These are phyloP conservation scores for Cephalopholis sonnerati DNA, from an alignment of 2,113 vertebrate species.

Conservation along the genomic window DNA sequence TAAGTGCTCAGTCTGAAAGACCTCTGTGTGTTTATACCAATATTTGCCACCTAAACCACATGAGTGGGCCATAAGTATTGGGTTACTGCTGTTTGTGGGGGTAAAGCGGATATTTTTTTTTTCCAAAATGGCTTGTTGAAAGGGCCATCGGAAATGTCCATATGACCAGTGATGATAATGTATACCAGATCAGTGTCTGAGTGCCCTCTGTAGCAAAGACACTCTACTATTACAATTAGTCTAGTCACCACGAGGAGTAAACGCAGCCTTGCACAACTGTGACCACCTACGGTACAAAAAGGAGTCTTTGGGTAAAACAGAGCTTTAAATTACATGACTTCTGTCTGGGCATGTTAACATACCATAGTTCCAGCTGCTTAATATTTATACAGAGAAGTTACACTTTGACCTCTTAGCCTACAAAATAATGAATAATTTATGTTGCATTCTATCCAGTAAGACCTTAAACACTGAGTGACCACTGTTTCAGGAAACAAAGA, in stretches of 20 bases:
- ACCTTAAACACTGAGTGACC: slow-evolving; percentile 24
- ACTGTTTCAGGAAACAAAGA: slow-evolving; percentile 45
- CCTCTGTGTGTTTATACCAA: slow-evolving; percentile 73
- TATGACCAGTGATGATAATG: slow-evolving; percentile 74
- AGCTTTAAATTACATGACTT: slow-evolving; percentile 54
- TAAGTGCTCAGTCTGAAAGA: slow-evolving; percentile 61
- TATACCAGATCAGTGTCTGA: slow-evolving; percentile 73
- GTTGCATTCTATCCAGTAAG: background rate
- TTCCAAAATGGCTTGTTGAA: slow-evolving; percentile 74
- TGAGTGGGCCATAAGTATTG: slow-evolving; percentile 76
- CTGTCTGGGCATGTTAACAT: slow-evolving; percentile 52
- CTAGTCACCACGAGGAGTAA: slow-evolving; percentile 65
- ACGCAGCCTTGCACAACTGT: slow-evolving; percentile 25
- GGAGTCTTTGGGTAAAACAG: slow-evolving; percentile 34
- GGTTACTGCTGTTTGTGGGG: slow-evolving; percentile 77
- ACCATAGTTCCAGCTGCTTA: slow-evolving; percentile 47
- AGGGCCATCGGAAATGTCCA: slow-evolving; percentile 73
- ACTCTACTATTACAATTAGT: slow-evolving; percentile 71
- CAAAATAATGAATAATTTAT: slow-evolving; percentile 46
- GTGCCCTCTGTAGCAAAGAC: slow-evolving; percentile 57
- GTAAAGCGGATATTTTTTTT: slow-evolving; percentile 75
- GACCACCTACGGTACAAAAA: slow-evolving; percentile 67
- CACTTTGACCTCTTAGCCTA: slow-evolving; percentile 45
- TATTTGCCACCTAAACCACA: slow-evolving; percentile 80
- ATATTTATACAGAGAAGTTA: slow-evolving; percentile 56